Evolutionary conservation across 2,797 vertebrate species (phyloP), one percentile per base, ranked within the genome.

Genomic region (Siniperca undulata): DNA sequence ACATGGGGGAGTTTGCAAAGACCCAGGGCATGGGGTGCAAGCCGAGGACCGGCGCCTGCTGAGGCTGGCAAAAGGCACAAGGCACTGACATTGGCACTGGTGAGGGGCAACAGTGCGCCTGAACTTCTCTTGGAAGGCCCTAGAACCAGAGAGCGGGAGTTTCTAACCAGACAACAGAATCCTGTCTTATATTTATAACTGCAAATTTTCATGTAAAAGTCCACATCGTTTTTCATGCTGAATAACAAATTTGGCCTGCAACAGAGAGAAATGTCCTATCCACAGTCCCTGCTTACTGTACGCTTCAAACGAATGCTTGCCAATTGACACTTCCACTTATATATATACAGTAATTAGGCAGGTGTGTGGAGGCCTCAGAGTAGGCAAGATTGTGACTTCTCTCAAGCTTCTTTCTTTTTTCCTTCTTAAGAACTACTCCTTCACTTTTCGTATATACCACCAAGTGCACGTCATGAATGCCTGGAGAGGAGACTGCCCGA

Each of bases 1-100:
- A 93, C 91, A 87, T 89, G 88, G 90, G 88, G 88, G 93, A 93
- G 93, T 95, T 95, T 91, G 92, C 87, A 93, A 90, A 91, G 92
- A 94, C 91, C 92, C 80, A 22, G 90, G 91, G 88, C 92, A 85
- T 86, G 82, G 89, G 92, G 92, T 78, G 86, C 52, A 77, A 90
- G 91, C 88, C 56, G 90, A 93, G 88, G 93, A 94, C 78, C 58
- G 78, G 83, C 56, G 66, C 94, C 94, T 76, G 88, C 91, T 86
- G 94, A 89, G 92, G 80, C 91, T 95, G 95, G 94, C 95, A 94
- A 85, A 36, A 88, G 84, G 87, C 77, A 88, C 90, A 74, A 91
- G 86, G 81, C 82, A 79, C 71, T 85, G 86, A 89, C 89, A 85
- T 86, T 94, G 94, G 93, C 92, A 91, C 56, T 13, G 77, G 64